phyloP scores from a whole-genome alignment of 2,888 invertebrate genomes.

The Caenorhabditis sp. region DNA sequence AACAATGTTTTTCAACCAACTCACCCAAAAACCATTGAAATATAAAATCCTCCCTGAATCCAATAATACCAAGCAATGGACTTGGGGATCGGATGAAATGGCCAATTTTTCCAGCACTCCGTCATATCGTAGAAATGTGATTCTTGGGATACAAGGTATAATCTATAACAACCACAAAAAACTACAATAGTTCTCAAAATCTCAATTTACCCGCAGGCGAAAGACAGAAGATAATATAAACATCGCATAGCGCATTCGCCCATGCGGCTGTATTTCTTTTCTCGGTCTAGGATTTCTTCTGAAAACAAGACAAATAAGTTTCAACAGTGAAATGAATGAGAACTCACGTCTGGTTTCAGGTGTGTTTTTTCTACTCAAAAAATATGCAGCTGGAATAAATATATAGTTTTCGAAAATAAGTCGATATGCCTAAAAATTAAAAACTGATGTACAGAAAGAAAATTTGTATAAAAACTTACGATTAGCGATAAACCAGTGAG shows the following conservation, averaged over 20 bases:
- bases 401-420: constrained; percentile 33
- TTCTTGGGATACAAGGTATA: constrained; percentile 55
- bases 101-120: constrained; percentile 67
- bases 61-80: constrained; percentile 80
- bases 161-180: constrained; percentile 24
- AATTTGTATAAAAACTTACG: constrained; percentile 36
- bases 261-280: constrained; percentile 64
- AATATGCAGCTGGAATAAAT: constrained; percentile 36
- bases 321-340: not conserved
- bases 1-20: too few relatives aligned
- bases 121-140: constrained; percentile 60
- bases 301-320: constrained; percentile 3
- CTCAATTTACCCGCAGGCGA: constrained; percentile 50
- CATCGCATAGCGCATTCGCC: constrained; percentile 68
- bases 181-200: not conserved
- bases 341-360: constrained; percentile 33
- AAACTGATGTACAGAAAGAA: too few relatives aligned
- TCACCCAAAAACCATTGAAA: constrained; percentile 42
- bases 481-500: constrained; percentile 43
- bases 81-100: constrained; percentile 77
- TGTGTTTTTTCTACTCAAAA: constrained; percentile 32
- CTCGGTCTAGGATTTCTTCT: constrained; percentile 46
- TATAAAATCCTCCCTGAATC: constrained; percentile 45
- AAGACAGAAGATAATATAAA: constrained; percentile 56
- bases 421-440: constrained; percentile 36